Evolutionary conservation across 1,140 invertebrate species (phyloP).

Genomic region (Asbolus verrucosus): DNA sequence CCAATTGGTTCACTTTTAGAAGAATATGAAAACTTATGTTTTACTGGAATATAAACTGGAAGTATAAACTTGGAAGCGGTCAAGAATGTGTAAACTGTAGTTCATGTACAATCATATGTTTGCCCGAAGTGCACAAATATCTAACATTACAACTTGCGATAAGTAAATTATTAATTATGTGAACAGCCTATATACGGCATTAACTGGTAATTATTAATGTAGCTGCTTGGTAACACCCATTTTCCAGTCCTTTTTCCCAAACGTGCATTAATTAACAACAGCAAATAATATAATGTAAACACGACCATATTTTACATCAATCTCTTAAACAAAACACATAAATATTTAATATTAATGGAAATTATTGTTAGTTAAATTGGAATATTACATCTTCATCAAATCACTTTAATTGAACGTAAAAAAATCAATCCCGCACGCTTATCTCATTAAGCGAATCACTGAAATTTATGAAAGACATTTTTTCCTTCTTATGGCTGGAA

Average conservation of each 20-base stretch:
- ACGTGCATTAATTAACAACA: constrained; percentile 22
- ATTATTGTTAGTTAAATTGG: background rate
- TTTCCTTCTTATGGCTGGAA: too few relatives aligned
- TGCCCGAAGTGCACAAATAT: too few relatives aligned
- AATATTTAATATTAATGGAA: constrained; percentile 28
- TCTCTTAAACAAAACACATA: constrained; percentile 33
- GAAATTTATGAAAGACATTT: background rate
- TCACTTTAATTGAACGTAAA: constrained; percentile 4
- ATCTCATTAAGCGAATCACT: background rate
- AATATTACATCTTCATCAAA: background rate
- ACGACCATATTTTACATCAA: constrained; percentile 33
- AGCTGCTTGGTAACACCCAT: constrained; percentile 6
- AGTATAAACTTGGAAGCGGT: too few relatives aligned
- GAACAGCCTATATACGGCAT: too few relatives aligned
- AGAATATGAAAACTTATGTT: too few relatives aligned
- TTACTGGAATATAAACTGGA: too few relatives aligned
- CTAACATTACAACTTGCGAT: too few relatives aligned
- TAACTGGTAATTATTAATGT: background rate
- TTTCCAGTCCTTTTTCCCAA: constrained; percentile 9
- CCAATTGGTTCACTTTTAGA: too few relatives aligned
- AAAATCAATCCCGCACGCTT: background rate
- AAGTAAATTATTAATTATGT: too few relatives aligned
- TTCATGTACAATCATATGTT: too few relatives aligned
- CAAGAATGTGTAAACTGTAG: too few relatives aligned
- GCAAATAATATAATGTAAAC: constrained; percentile 25